Evolutionary conservation across 2,113 vertebrate species (phyloP).

Genomic region (Setophaga petechia): DNA sequence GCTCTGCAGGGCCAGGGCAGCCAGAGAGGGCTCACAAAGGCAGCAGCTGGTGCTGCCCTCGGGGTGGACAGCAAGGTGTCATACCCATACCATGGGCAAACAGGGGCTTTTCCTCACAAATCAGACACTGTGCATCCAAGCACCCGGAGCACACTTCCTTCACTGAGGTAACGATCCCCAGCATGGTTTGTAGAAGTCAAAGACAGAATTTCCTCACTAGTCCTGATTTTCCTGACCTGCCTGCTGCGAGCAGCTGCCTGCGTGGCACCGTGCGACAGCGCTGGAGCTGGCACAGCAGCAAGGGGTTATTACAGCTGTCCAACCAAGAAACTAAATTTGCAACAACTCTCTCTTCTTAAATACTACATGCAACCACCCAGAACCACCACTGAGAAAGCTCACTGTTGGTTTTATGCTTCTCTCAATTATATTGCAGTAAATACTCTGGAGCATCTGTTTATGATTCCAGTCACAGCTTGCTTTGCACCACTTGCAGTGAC

Average conservation of each 20-base stretch:
- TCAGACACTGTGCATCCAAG: neutral
- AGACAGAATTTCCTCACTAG: neutral
- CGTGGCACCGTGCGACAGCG: neutral
- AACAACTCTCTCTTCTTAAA: neutral
- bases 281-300: neutral
- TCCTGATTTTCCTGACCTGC: neutral
- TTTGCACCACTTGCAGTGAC: neutral
- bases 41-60: neutral
- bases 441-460: neutral
- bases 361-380: neutral
- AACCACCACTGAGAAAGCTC: neutral
- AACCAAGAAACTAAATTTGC: constrained; percentile 22
- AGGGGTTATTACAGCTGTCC: neutral
- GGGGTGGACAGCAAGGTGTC: accelerated
- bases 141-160: accelerated
- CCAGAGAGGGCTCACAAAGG: neutral
- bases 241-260: neutral
- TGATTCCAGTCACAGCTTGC: neutral
- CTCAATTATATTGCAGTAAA: neutral
- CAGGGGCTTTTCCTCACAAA: neutral
- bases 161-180: neutral
- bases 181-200: neutral
- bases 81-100: accelerated
- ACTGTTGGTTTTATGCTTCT: neutral
- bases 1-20: neutral